These are phyloP conservation scores for Dasyurus viverrinus DNA, from an alignment of 2,113 vertebrate genomes.

Conservation along the genomic window DNA sequence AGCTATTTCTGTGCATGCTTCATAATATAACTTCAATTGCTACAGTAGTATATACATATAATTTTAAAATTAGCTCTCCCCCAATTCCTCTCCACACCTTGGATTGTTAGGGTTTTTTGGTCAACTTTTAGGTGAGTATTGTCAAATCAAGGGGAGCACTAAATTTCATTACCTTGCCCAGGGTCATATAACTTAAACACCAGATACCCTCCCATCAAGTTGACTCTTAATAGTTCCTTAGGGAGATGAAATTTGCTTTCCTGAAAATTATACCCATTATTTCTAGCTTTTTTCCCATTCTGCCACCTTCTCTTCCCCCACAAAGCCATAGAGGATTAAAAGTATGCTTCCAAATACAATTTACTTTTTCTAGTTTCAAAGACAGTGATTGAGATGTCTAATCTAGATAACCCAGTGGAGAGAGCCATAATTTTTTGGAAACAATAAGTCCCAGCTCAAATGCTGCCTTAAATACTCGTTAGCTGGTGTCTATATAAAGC, in stretches of 20 bases:
- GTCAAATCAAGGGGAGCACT: not conserved
- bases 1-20: not conserved
- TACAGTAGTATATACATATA: not conserved
- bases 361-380: no score
- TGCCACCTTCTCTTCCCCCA: no score
- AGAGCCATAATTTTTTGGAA: no score
- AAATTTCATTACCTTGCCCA: not conserved
- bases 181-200: not conserved
- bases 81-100: no score
- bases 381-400: no score
- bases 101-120: not conserved
- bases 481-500: no score
- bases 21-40: not conserved
- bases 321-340: no score
- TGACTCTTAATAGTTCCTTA: not conserved
- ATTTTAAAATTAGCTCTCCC: not conserved
- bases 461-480: not conserved
- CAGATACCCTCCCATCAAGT: not conserved
- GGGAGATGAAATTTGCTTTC: not conserved
- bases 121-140: not conserved
- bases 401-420: no score
- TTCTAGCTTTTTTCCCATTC: not conserved
- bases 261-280: not conserved
- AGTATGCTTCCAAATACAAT: no score
- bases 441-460: not conserved